Conservation (phyloP, 1,140 invertebrate species). For the Drosophila bipectinata region DNA sequence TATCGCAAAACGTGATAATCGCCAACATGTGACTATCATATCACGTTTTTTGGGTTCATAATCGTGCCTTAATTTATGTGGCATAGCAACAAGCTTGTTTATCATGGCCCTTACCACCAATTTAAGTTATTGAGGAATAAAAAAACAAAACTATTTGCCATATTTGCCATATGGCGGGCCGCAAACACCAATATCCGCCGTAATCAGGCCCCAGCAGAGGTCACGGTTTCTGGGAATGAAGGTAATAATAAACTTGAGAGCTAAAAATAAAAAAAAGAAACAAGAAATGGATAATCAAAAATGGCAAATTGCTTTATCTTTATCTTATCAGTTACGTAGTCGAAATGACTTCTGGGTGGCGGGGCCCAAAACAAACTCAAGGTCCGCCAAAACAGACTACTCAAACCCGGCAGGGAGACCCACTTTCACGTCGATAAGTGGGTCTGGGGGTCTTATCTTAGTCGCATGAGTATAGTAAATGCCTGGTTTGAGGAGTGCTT, state of each 20-base stretch:
- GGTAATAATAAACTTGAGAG: not conserved
- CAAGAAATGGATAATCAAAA: not conserved
- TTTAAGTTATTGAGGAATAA: not conserved
- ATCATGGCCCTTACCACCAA: conserved; percentile 7
- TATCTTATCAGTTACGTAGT: conserved; percentile 35
- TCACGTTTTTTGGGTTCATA: conserved; percentile 53
- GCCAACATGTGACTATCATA: conserved; percentile 50
- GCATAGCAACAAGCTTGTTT: conserved; percentile 39
- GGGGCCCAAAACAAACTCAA: conserved; percentile 17
- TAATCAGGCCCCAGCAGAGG: not conserved
- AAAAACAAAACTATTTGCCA: conserved; percentile 8
- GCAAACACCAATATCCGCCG: not conserved
- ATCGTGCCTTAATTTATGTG: not conserved
- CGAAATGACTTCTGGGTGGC: conserved; percentile 1
- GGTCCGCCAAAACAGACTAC: conserved; percentile 6
- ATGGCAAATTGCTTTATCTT: conserved; percentile 9
- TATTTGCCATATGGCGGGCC: conserved; percentile 15
- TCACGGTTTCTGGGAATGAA: conserved; percentile 3
- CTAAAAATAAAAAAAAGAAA: conserved; percentile 16
- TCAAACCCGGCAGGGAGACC: conserved; percentile 13
- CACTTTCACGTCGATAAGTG: conserved; percentile 29
- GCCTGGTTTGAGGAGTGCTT: conserved; percentile 17
- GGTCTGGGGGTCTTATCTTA: not conserved
- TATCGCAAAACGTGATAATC: conserved; percentile 59
- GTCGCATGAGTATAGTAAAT: conserved; percentile 14